phyloP scores from a whole-genome alignment of 92 coral and sea anemone species.

The Micromussa lordhowensis region DNA sequence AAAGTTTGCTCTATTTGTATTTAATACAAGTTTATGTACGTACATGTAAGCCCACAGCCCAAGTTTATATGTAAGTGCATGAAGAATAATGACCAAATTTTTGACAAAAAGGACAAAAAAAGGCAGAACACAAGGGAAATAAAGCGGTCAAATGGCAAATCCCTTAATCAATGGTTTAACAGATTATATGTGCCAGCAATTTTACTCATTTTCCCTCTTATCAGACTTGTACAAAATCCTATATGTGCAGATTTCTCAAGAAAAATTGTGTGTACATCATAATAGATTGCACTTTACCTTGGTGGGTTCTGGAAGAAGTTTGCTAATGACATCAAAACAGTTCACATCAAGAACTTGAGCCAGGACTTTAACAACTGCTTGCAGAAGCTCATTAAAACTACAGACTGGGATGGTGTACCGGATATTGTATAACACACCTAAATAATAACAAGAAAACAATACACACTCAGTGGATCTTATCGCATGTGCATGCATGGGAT shows the following conservation, averaged over 20 bases:
- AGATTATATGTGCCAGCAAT: too few species aligned
- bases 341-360: constrained; percentile 86
- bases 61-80: too few species aligned
- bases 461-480: not conserved
- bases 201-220: too few species aligned
- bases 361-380: constrained; percentile 87
- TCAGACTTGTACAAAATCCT: too few species aligned
- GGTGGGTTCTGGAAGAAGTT: constrained; percentile 76
- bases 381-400: constrained; percentile 88
- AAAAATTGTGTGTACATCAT: not conserved
- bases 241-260: not conserved
- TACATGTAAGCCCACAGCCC: too few species aligned
- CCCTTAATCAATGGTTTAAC: too few species aligned
- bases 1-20: too few species aligned
- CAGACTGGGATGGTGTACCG: constrained; percentile 80
- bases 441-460: not conserved
- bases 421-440: constrained; percentile 83
- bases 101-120: too few species aligned
- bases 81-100: too few species aligned
- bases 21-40: too few species aligned
- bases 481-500: not conserved
- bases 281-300: constrained; percentile 45
- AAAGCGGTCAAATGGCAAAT: too few species aligned
- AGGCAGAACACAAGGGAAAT: too few species aligned
- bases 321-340: constrained; percentile 76